A percentile compares a stretch with the other conserved stretches of the same genome.
Conservation (phyloP, 2,113 vertebrate species). For the Percina caprodes region DNA sequence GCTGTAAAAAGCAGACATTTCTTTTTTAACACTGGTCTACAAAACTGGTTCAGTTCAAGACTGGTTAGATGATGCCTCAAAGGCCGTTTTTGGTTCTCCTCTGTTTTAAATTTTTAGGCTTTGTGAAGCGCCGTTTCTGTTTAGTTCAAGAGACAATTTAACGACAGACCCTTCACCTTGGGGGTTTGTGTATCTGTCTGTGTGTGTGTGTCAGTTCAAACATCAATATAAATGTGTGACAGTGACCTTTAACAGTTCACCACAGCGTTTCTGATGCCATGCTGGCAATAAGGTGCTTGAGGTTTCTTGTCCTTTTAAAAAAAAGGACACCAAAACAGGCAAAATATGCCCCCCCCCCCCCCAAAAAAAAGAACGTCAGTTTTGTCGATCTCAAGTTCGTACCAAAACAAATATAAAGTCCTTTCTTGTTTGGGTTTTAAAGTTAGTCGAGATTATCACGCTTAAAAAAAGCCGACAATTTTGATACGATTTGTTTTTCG, state of each 20-base stretch:
- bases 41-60: constrained; percentile 26
- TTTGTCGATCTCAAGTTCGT: neutral
- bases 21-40: constrained; percentile 50
- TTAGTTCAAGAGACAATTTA: neutral
- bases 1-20: constrained; percentile 1
- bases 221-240: constrained; percentile 8
- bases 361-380: no score
- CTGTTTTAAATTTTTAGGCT: no score
- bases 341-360: neutral
- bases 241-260: constrained; percentile 22
- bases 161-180: neutral
- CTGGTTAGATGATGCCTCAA: no score
- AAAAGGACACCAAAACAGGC: neutral
- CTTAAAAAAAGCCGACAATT: no score
- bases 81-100: no score
- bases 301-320: neutral
- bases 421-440: neutral
- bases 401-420: neutral
- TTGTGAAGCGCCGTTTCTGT: constrained; percentile 1
- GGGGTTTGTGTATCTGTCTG: neutral
- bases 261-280: constrained; percentile 1
- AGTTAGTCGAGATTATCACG: neutral
- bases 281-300: constrained; percentile 53
- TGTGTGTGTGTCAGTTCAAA: constrained; percentile 7
- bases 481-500: neutral